phyloP scores from a whole-genome alignment of 1,140 invertebrate species.

The Lordiphosa mommai region DNA sequence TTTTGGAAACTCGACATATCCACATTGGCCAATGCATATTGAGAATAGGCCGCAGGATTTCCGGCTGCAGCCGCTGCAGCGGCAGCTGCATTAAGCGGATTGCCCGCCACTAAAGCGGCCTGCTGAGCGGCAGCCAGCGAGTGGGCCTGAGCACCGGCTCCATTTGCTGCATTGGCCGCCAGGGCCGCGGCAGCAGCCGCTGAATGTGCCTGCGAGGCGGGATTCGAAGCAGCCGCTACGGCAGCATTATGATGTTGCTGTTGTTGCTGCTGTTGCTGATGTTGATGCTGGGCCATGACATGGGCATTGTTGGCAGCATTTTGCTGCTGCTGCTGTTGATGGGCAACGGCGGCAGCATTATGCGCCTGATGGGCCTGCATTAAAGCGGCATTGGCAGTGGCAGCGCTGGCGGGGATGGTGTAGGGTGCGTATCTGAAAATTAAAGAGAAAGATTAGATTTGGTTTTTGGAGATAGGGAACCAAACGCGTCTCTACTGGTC shows the following conservation, averaged over 20 bases:
- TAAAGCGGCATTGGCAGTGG: conserved; percentile 74
- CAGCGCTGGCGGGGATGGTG: conserved; percentile 77
- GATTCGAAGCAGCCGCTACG: conserved; percentile 79
- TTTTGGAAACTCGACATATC: conserved; percentile 95
- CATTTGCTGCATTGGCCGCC: conserved; percentile 80
- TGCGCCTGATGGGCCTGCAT: conserved; percentile 78
- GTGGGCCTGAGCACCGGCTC: conserved; percentile 80
- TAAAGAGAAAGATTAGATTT: background rate
- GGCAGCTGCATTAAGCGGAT: conserved; percentile 78
- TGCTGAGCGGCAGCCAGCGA: conserved; percentile 79
- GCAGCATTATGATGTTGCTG: conserved; percentile 46
- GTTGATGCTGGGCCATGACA: conserved; percentile 74
- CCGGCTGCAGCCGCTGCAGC: conserved; percentile 80
- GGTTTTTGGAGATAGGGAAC: background rate
- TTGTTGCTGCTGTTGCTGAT: conserved; percentile 56
- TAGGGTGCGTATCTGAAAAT: conserved; percentile 74
- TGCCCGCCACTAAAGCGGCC: conserved; percentile 77
- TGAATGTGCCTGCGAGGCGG: conserved; percentile 75
- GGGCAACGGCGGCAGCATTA: conserved; percentile 78
- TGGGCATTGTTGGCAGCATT: conserved; percentile 59
- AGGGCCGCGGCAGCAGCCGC: conserved; percentile 79
- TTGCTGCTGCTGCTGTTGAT: conserved; percentile 69
- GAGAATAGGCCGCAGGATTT: conserved; percentile 86
- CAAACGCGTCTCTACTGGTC: too few relatives aligned
- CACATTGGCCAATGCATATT: conserved; percentile 91